Evolutionary conservation across 1,140 invertebrate genomes (phyloP).

Genomic region (Thaumetopoea pityocampa): DNA sequence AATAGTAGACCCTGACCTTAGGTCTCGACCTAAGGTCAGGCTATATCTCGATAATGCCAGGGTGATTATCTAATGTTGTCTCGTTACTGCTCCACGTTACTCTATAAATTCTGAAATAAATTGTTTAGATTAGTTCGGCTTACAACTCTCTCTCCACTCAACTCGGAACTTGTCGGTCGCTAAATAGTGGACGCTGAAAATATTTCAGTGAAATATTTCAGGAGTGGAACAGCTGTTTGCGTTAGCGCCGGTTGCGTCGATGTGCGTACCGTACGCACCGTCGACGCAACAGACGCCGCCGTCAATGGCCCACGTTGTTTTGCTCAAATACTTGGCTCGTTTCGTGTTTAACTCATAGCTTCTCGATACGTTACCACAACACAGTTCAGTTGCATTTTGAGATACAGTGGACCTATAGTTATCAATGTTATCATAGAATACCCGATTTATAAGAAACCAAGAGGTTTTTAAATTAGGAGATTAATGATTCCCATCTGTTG

Average conservation of each 20-base stretch:
- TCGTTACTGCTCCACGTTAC: too few species aligned
- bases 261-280: constrained; percentile 23
- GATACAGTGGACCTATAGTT: too few species aligned
- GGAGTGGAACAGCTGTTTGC: constrained; percentile 51
- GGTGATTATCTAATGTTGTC: too few species aligned
- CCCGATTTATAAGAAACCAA: too few species aligned
- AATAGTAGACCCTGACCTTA: too few species aligned
- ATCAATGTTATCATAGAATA: too few species aligned
- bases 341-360: constrained; percentile 38
- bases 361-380: constrained; percentile 36
- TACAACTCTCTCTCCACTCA: constrained; percentile 14
- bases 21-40: too few species aligned
- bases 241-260: constrained; percentile 24
- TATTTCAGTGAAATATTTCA: constrained; percentile 44
- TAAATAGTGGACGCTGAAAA: constrained; percentile 41
- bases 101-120: constrained; percentile 13
- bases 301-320: constrained; percentile 72
- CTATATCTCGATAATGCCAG: too few species aligned
- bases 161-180: constrained; percentile 12
- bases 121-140: constrained; percentile 10
- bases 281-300: constrained; percentile 34
- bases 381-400: constrained; percentile 12
- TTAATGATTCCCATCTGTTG: too few species aligned
- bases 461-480: too few species aligned
- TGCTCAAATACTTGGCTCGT: constrained; percentile 60